These are phyloP conservation scores for Hyposmocoma kahamanoa DNA, from an alignment of 1,140 invertebrate species.

Conservation along the genomic window DNA sequence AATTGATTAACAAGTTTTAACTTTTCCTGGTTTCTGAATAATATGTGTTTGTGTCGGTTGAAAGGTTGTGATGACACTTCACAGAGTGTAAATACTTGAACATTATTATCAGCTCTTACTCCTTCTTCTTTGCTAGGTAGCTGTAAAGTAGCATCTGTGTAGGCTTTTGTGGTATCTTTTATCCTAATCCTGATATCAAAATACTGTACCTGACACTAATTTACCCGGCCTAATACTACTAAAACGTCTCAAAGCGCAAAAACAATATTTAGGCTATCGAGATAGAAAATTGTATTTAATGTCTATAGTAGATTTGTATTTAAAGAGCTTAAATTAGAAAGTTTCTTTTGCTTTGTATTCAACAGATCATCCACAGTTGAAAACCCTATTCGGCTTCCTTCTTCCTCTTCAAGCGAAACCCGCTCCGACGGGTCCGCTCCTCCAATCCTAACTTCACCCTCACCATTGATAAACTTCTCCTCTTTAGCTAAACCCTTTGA, in stretches of 20 bases:
- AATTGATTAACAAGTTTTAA: constrained; percentile 17
- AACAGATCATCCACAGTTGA: constrained; percentile 73
- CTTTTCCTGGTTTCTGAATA: constrained; percentile 11
- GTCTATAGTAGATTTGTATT: constrained; percentile 11
- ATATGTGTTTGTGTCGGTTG: constrained; percentile 25
- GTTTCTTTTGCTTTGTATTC: constrained; percentile 71
- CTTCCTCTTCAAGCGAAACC: constrained; percentile 40
- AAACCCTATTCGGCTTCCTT: constrained; percentile 56
- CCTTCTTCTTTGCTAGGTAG: constrained; percentile 12
- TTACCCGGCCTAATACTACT: not conserved
- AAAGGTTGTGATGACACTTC: constrained; percentile 27
- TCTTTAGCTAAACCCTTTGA: constrained; percentile 64
- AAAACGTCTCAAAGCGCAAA: not conserved
- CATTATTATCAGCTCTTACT: constrained; percentile 6
- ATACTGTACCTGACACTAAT: not conserved
- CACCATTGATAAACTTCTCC: constrained; percentile 54
- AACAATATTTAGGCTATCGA: constrained; percentile 1
- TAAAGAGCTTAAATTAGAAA: constrained; percentile 61
- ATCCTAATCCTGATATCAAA: constrained; percentile 6
- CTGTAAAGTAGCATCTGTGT: constrained; percentile 1
- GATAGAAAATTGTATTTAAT: constrained; percentile 1
- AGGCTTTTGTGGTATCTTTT: constrained; percentile 68
- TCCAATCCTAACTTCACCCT: constrained; percentile 29
- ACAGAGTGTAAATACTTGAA: constrained; percentile 1
- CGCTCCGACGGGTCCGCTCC: constrained; percentile 39